Percentiles rank a stretch among this genome's conserved stretches.
These are phyloP conservation scores for Spicauda simplicius DNA, from an alignment of 2,888 invertebrate species.

Conservation along the genomic window DNA sequence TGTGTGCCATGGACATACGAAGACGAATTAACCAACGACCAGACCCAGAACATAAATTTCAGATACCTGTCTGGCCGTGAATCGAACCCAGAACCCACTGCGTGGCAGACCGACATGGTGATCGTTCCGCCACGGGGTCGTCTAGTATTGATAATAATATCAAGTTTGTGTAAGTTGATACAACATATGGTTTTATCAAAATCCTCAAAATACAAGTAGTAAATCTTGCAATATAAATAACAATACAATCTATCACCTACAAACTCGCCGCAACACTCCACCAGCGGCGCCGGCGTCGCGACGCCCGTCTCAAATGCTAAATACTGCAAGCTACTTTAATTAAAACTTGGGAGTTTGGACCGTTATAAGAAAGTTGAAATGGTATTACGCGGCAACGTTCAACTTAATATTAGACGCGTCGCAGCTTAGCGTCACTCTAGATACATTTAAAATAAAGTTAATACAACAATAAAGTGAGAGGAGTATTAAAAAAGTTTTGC, in stretches of 20 bases:
- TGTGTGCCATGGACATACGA: no score
- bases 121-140: no score
- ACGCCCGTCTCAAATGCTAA: constrained; percentile 29
- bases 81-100: no score
- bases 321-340: constrained; percentile 35
- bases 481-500: neutral
- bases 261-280: constrained; percentile 7
- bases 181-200: neutral
- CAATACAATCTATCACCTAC: constrained; percentile 16
- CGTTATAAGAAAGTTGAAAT: constrained; percentile 33
- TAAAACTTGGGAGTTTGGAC: constrained; percentile 33
- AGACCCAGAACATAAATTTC: no score
- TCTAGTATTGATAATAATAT: no score
- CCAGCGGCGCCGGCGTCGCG: constrained; percentile 19
- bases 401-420: constrained; percentile 29
- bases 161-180: neutral
- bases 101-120: no score
- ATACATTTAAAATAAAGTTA: neutral
- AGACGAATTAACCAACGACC: no score
- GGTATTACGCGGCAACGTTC: constrained; percentile 32
- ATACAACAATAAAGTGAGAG: neutral
- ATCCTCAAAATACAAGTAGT: neutral
- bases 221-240: constrained; percentile 10
- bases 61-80: no score
- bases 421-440: neutral